Evolutionary conservation across 2,888 invertebrate genomes (phyloP), one percentile per base, ranked within the genome.

Genomic region (Thumatha senex): DNA sequence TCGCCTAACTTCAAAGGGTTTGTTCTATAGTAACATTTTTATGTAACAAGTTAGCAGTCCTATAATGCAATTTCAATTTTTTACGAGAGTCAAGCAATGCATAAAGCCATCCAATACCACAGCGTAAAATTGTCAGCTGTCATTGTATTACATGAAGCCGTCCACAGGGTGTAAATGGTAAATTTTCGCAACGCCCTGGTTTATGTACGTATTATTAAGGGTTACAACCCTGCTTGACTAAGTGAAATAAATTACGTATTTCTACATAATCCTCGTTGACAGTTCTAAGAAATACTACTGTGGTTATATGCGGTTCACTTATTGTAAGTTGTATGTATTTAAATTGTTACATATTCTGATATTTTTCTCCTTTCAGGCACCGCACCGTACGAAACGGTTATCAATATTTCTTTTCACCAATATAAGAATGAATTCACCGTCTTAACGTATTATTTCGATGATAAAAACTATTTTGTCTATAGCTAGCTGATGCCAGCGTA

Each of bases 201-300:
- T 63, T 62, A 59, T 64, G 58, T 64, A 64, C 64, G 43, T 69
- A 67, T 72, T 66, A 73, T 69, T 64, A 67, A 56, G 61, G 63
- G 64, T 67, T 64, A 72, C 72, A 69, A 70, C 68, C 67, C 67
- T 60, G 46, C 55, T 60, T 56, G 46, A 45, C 58, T 67, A 63
- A 67, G 63, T 67, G 68, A 67, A 59, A 68, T 67, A 67, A 63
- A 68, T 51, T 58, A 58, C 49, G 55, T 55, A 51, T 63, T 59
- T 63, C 58, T 67, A 67, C 60, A 55, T 64, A 54, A 48, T 47
- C 39, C 48, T 45, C 34, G 41, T 43, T 52, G 64, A 67, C 67
- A 54, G 40, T 62, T 58, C 29, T 11, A 13, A 45, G 50, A 52
- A 53, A 60, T 58, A 67, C 60, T 47, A 46, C 40, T 11, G 34